Conservation (phyloP, 2,113 vertebrate species). For the Mustela lutreola region DNA sequence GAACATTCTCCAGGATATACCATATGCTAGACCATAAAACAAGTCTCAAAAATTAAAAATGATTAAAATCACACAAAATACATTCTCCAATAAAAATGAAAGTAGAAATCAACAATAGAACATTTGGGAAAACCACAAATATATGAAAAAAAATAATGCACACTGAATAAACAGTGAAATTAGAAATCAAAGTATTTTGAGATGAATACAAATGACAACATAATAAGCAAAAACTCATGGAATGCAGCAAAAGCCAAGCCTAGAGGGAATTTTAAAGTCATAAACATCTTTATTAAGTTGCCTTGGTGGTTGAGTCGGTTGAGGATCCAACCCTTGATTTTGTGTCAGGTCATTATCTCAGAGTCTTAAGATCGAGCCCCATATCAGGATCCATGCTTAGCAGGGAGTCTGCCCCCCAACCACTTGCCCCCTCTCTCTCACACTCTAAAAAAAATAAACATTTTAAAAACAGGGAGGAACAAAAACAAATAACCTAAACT, state of each 20-base stretch:
- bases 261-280: neutral
- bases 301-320: neutral
- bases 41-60: neutral
- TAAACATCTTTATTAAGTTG: neutral
- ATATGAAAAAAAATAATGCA: neutral
- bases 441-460: neutral
- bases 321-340: neutral
- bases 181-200: neutral
- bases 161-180: neutral
- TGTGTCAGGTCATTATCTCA: neutral
- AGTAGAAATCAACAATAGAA: neutral
- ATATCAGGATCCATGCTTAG: too few relatives aligned
- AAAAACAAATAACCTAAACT: neutral
- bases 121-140: neutral
- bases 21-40: neutral
- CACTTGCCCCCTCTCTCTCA: neutral
- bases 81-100: neutral
- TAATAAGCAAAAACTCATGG: neutral
- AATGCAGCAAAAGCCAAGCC: neutral
- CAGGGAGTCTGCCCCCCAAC: neutral
- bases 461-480: neutral
- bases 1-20: neutral
- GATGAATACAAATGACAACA: constrained; percentile 1
- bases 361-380: neutral
- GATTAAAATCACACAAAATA: neutral